Evolutionary conservation across 2,888 invertebrate species (phyloP).

Genomic region (Drosophila bunnanda): DNA sequence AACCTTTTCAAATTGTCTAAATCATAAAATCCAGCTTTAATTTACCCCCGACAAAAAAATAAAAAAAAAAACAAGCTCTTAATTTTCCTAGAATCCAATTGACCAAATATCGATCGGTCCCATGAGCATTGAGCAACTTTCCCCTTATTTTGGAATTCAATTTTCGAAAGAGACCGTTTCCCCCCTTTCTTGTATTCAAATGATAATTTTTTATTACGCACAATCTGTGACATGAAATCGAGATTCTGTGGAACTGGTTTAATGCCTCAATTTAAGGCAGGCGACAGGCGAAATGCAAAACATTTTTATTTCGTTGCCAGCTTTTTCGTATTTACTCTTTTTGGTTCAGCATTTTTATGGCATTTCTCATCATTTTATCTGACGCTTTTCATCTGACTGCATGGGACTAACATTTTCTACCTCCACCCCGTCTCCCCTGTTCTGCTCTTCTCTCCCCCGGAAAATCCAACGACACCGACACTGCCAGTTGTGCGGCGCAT

Average conservation of each 20-base stretch:
- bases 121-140: neutral
- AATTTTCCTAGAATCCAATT: neutral
- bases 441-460: conserved; percentile 7
- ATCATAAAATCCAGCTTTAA: neutral
- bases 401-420: conserved; percentile 30
- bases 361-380: conserved; percentile 74
- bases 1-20: neutral
- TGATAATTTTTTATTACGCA: conserved; percentile 36
- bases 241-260: conserved; percentile 19
- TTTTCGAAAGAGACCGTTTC: neutral
- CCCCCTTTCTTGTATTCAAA: neutral
- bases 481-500: conserved; percentile 68
- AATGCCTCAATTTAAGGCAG: conserved; percentile 49
- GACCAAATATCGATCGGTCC: neutral
- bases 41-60: neutral
- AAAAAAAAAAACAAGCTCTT: neutral
- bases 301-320: conserved; percentile 43
- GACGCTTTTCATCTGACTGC: conserved; percentile 55
- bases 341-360: conserved; percentile 58
- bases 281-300: conserved; percentile 50
- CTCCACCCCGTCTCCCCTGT: neutral
- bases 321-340: conserved; percentile 36
- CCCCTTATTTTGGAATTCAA: neutral
- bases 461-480: conserved; percentile 18
- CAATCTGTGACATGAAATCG: conserved; percentile 43